These are phyloP conservation scores for Ianthella basta DNA, from an alignment of 37 sponge, comb jelly and placozoan genomes.

Conservation along the genomic window DNA sequence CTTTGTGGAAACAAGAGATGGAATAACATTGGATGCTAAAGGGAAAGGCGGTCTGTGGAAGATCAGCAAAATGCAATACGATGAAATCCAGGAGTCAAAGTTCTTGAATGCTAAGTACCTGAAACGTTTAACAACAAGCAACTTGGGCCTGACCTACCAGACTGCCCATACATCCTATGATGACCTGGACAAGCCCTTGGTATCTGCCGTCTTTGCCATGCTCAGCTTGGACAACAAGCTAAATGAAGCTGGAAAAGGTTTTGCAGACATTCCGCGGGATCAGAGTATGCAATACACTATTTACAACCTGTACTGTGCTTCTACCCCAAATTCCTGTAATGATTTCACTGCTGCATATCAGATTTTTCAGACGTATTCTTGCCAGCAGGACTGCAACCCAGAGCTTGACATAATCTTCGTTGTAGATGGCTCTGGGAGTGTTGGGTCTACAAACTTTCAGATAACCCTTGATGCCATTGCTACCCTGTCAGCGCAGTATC, in stretches of 20 bases:
- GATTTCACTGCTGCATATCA: background rate
- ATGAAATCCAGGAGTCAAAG: background rate
- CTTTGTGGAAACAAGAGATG: slow-evolving; percentile 33
- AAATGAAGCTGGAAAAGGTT: background rate
- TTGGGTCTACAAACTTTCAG: slow-evolving; percentile 20
- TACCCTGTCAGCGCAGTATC: background rate
- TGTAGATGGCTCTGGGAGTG: slow-evolving; percentile 33
- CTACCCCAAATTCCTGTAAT: background rate
- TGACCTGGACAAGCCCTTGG: slow-evolving; percentile 2
- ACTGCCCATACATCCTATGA: background rate
- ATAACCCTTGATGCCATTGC: background rate
- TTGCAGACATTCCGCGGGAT: background rate
- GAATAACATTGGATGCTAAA: background rate
- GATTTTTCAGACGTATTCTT: background rate
- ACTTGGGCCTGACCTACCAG: background rate
- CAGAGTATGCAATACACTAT: background rate
- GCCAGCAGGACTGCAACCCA: background rate
- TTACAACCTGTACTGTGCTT: background rate
- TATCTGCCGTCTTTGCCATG: background rate
- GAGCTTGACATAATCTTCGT: slow-evolving; percentile 32
- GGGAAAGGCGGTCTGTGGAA: slow-evolving; percentile 9
- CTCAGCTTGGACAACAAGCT: background rate
- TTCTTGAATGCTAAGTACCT: background rate
- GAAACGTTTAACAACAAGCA: background rate
- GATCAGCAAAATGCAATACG: background rate